A percentile compares a stretch with the other conserved stretches of the same genome.
Conservation (phyloP, 2,888 invertebrate genomes). For the Smittia aterrima region DNA sequence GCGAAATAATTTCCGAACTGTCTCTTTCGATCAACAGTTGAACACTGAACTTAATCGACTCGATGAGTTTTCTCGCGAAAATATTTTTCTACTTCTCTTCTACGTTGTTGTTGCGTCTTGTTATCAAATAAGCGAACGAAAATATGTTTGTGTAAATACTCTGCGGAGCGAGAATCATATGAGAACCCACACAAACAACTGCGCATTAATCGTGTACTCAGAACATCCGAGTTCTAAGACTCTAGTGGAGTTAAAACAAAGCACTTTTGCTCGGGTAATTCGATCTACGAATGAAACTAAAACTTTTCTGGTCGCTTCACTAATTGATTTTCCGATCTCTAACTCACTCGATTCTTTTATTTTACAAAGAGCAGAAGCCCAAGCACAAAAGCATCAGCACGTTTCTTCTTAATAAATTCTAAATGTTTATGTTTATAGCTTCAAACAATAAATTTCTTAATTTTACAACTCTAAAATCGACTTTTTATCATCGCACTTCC, state of each 20-base stretch:
- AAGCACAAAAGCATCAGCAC: not conserved
- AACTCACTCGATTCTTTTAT: no score
- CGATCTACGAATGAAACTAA: not conserved
- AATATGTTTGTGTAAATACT: constrained; percentile 11
- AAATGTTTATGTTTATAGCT: not conserved
- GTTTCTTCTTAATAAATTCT: not conserved
- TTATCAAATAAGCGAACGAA: constrained; percentile 4
- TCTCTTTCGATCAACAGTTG: constrained; percentile 31
- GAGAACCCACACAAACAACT: constrained; percentile 17
- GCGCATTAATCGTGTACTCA: constrained; percentile 15
- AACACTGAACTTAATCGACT: constrained; percentile 8
- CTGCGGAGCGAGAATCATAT: constrained; percentile 21
- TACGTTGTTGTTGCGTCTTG: not conserved
- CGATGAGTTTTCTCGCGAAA: constrained; percentile 10
- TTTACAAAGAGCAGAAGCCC: not conserved
- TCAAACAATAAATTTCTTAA: not conserved
- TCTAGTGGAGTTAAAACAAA: not conserved
- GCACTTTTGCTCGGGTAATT: not conserved
- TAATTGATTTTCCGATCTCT: not conserved
- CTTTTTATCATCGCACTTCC: not conserved
- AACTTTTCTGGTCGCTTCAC: not conserved
- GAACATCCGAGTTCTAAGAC: not conserved
- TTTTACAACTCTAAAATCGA: not conserved
- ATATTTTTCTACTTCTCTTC: not conserved
- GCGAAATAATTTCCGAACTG: constrained; percentile 26